Evolutionary conservation across 1,140 invertebrate genomes (phyloP).

Genomic region (Trichonephila clavipes): DNA sequence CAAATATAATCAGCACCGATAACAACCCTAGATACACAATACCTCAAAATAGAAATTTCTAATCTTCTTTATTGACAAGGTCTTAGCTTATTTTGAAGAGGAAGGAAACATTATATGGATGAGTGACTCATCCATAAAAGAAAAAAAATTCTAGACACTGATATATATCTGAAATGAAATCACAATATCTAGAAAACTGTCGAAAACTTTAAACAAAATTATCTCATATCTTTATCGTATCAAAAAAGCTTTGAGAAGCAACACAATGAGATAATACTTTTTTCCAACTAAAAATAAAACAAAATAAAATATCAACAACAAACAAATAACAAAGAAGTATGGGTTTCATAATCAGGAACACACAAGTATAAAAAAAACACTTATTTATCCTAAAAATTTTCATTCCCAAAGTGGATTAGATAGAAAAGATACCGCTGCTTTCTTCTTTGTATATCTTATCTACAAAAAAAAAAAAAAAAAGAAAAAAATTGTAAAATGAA

Average conservation of each 20-base stretch:
- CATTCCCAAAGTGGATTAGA: conserved; percentile 38
- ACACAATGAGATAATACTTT: neutral
- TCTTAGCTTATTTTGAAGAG: neutral
- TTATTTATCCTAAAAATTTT: conserved; percentile 45
- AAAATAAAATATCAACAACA: conserved; percentile 13
- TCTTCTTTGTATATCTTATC: neutral
- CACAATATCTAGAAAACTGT: neutral
- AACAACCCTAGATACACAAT: neutral
- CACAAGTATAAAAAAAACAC: neutral
- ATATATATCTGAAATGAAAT: neutral
- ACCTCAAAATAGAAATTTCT: neutral
- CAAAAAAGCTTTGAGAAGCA: neutral
- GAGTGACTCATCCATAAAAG: neutral
- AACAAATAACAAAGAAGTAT: neutral
- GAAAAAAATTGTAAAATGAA: neutral
- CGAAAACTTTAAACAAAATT: conserved; percentile 23
- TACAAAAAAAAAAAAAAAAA: neutral
- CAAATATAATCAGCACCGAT: neutral
- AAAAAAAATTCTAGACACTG: neutral
- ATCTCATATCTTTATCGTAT: neutral
- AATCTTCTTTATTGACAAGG: neutral
- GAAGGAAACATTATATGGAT: neutral
- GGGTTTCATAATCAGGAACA: neutral
- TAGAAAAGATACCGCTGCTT: conserved; percentile 2
- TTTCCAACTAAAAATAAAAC: neutral